A percentile compares a stretch with the other conserved stretches of the same genome.
phyloP scores from a whole-genome alignment of 2,797 vertebrate genomes.

The Rachycentron canadum region DNA sequence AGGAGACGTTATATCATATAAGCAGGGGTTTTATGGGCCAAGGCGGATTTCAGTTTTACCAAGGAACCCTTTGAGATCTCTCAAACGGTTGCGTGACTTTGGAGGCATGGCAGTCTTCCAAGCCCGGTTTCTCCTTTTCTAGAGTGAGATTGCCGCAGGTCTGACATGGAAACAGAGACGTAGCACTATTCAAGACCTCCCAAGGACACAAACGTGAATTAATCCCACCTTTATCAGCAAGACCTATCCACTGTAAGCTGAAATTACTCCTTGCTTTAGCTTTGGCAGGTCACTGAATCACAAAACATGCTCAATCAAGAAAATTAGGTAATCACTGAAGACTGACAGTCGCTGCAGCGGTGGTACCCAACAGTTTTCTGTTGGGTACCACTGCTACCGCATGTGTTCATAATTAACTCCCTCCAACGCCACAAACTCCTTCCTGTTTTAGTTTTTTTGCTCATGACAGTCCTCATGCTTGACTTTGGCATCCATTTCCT shows the following conservation, averaged over 20 bases:
- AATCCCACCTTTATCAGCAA: conserved; percentile 33
- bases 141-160: not conserved
- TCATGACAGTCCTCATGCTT: not conserved
- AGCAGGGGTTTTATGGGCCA: not conserved
- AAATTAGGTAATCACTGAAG: conserved; percentile 18
- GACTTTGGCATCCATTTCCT: conserved; percentile 37
- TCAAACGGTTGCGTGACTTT: not conserved
- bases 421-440: conserved; percentile 11
- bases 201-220: conserved; percentile 4
- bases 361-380: not conserved
- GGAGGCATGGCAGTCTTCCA: not conserved
- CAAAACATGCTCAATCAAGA: conserved; percentile 1
- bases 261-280: conserved; percentile 1
- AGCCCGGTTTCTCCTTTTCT: not conserved
- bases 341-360: conserved; percentile 3
- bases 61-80: not conserved
- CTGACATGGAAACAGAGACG: conserved; percentile 13
- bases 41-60: not conserved
- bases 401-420: conserved; percentile 16
- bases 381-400: not conserved
- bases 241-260: not conserved
- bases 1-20: not conserved
- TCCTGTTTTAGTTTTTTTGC: conserved; percentile 18
- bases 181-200: not conserved
- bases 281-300: conserved; percentile 10